Evolutionary conservation across 2,797 vertebrate species (phyloP).

Genomic region (Okamejei kenojei): DNA sequence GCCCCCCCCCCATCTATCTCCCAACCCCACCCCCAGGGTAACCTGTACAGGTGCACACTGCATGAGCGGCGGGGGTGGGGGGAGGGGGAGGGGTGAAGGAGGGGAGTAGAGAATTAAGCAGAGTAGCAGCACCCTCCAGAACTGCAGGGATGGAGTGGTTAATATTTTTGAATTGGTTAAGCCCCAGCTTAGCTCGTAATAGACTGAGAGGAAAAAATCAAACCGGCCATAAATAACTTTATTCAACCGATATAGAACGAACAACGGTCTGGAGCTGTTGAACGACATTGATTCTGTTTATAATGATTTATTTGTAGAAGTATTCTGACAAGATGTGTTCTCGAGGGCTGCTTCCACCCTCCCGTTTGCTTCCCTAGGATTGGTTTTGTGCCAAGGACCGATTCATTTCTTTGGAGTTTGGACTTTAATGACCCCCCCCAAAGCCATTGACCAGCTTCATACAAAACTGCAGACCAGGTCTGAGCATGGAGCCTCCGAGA

Average conservation of each 20-base stretch:
- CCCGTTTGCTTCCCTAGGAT: neutral
- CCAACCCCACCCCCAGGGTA: too few species aligned
- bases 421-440: neutral
- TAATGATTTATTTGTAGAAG: conserved; percentile 19
- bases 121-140: too few species aligned
- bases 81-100: neutral
- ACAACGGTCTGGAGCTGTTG: neutral
- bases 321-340: neutral
- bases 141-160: neutral
- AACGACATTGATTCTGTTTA: neutral
- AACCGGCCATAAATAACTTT: conserved; percentile 5
- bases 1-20: too few species aligned
- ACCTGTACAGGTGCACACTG: too few species aligned
- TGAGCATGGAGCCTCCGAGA: too few species aligned
- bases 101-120: neutral
- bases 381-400: neutral
- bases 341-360: neutral
- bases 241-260: neutral
- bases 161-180: neutral
- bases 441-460: neutral
- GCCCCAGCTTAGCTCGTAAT: neutral
- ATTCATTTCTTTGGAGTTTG: neutral
- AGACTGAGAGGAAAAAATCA: neutral
- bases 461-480: neutral
- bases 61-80: too few species aligned